Evolutionary conservation across 1,140 invertebrate species (phyloP), one percentile per base, ranked within the genome.

Genomic region (Ips nitidus): DNA sequence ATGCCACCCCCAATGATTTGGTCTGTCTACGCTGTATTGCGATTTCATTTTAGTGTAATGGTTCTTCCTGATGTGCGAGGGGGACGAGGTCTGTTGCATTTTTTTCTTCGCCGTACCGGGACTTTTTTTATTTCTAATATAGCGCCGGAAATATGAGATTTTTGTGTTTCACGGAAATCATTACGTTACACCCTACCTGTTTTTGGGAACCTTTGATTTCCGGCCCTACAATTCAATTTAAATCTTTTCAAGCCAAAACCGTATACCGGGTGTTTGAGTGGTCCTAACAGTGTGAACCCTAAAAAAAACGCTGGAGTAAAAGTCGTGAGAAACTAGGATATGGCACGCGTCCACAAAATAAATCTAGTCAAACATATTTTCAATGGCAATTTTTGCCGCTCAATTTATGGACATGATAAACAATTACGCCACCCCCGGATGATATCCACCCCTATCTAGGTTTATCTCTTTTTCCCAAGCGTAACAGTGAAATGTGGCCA

Each of bases 101-200:
- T 68, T 67, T 68, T 68, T 22, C 22, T 22, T 41, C 60, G n/a
- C 38, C 58, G 57, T 53, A 59, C 42, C 47, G 57, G 43, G 41
- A 59, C 66, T n/a, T 68, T 60, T 59, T 61, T 68, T 68, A 66
- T 66, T 68, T 68, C 47, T 47, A 42, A 61, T 68, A 68, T 60
- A n/a, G 58, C 37, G 45, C 37, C 45, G 66, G 66, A 68, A 60
- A 68, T 68, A 66, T 61, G 58, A 68, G 58, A 68, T 61, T 68
- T 61, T 68, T 58, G 41, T 68, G 66, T 61, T 68, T 68, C 61
- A 42, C 43, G 47, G 58, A 61, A 68, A 22, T 22, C 22, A 22
- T 22, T 22, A 22, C 22, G 22, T 22, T 22, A 22, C 22, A 22
- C 22, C 22, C 22, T 22, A 22, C 22, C 22, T 22, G 22, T 22